Conservation (phyloP, 2,113 vertebrate genomes). For the Scolopax mira region DNA sequence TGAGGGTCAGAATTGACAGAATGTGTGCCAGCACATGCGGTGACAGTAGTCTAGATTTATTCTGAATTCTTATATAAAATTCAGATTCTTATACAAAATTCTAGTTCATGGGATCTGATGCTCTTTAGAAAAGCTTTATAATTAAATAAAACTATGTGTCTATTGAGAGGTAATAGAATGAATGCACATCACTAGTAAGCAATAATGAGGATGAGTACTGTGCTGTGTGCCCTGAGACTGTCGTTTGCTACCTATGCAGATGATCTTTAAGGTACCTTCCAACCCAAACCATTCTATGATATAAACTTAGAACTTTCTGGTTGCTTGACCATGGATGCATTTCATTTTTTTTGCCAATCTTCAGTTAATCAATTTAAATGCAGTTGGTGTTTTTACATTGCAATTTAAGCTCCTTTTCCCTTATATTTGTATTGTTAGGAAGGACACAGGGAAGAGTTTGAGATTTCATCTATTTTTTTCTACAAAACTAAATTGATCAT, state of each 20-base stretch:
- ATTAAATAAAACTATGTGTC: not conserved
- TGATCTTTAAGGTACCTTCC: no score
- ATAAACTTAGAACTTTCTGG: not conserved
- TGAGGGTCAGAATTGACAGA: not conserved
- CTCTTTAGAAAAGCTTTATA: not conserved
- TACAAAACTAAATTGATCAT: not conserved
- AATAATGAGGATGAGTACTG: not conserved
- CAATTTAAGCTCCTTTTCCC: not conserved
- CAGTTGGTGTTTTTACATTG: not conserved
- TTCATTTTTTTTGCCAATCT: not conserved
- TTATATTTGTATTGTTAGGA: not conserved
- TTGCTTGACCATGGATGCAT: not conserved
- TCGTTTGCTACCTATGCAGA: not conserved
- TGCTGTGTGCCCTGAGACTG: not conserved
- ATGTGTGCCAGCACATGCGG: fast-evolving
- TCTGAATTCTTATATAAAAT: not conserved
- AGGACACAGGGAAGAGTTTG: not conserved
- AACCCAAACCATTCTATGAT: no score
- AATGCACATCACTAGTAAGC: not conserved
- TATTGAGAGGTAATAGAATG: not conserved
- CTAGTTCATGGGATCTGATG: not conserved
- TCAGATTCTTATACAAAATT: not conserved
- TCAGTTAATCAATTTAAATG: not conserved
- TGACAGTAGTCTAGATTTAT: not conserved
- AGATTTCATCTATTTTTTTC: not conserved